Base-by-base conservation (phyloP, 2,888 invertebrate genomes). In the Vanessa cardui region DNA sequence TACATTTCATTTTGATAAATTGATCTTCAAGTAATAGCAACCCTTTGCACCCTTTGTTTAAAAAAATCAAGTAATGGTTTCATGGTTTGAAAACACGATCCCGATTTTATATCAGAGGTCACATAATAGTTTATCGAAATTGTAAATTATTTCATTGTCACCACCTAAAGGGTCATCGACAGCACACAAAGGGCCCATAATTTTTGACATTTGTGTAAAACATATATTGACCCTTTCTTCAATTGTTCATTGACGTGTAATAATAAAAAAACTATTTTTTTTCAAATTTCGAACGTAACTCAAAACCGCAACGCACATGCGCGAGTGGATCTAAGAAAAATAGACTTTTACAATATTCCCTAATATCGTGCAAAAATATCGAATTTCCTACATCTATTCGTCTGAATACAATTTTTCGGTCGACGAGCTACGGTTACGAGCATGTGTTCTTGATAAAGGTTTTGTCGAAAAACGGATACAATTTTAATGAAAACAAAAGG, bases 321-420 rank as follows among this genome's bases (percentile, higher is more conserved):
- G 78, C 79, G 77, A 77, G 77, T 78, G 83, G 80, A 65, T 86
- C 86, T 84, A 83, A 84, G 86, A 90, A 87, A 89, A 87, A 90
- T 84, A 84, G 85, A 74, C 79, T 87, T 89, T 89, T 84, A 88
- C 85, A 88, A 87, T 88, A 88, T 88, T 88, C 86, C 84, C 83
- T 82, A 83, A 86, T 88, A 89, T 84, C 78, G 80, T 83, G 86
- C 89, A 84, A 87, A 91, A 90, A 90, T 91, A 91, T 91, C 91
- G 82, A 72, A 78, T 91, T 90, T 86, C 91, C 59, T 66, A 67
- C 56, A 56, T 73, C 76, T 74, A 77, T 73, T 71, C 71, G 66
- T 75, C 71, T 72, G 77, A 73, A 76, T 74, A 78, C 71, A 72
- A 77, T 79, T 85, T 85, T 85, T 84, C 83, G 84, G 85, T 78